Base-by-base conservation (phyloP, 2,888 invertebrate species). In the Hesperia comma region DNA sequence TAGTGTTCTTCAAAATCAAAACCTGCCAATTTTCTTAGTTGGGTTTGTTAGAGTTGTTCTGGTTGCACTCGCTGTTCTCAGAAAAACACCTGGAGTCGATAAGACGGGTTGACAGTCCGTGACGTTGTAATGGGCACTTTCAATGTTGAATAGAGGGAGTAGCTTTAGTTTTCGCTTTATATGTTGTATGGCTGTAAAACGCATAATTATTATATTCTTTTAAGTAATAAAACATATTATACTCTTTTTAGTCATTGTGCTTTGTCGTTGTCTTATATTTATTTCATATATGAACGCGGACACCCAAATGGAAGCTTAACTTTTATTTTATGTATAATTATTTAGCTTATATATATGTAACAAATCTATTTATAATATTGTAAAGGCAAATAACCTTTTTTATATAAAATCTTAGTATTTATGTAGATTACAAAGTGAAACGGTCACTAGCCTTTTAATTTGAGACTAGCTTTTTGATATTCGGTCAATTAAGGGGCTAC, bases 401-500 rank as follows among this genome's bases (percentile, higher is more conserved):
- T 32, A 14, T 51, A 26, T 37, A 12, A 40, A 19, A 14, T 63
- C 64, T 58, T 58, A 26, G 32, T 40, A 53, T 51, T 51, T 14
- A 43, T 43, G 40, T 53, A 37, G 6, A 37, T 51, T 21, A 49
- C 17, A 19, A 51, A 19, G 1, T 56, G 15, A 56, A 49, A 15
- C 26, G 57, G 54, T 19, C 54, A 66, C 60, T 53, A 21, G 15
- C 41, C 33, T 14, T 37, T 63, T 66, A 74, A 79, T 82, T 87
- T 91, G 92, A 92, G 92, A 92, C 92, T 92, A 92, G 92, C 91
- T 86, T 85, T 89, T 90, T 88, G 78, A 82, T 78, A 78, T 77
- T 81, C 86, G 89, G 89, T 88, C 84, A 75, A 21, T 37, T 72
- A 49, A 19, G n/a, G n/a, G n/a, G n/a, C n/a, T n/a, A n/a, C n/a